These are phyloP conservation scores for Pangasianodon hypophthalmus DNA, from an alignment of 2,113 vertebrate species.

Conservation along the genomic window DNA sequence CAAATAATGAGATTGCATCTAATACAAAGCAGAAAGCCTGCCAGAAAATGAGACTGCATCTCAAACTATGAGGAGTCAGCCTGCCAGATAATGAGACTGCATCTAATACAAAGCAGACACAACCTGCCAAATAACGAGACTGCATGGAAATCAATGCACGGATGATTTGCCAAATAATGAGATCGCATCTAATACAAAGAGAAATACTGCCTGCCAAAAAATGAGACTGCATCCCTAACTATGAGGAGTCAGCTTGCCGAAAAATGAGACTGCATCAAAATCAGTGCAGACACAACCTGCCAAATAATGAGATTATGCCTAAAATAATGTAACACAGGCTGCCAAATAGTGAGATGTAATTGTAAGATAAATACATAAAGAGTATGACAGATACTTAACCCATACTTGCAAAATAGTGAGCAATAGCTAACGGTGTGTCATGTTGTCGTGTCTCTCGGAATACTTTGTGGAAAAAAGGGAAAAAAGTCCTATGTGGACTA, in stretches of 20 bases:
- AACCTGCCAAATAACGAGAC: conserved; percentile 31
- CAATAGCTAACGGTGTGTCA: background rate
- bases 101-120: background rate
- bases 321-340: conserved; percentile 26
- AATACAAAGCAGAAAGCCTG: background rate
- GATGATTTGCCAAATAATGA: conserved; percentile 12
- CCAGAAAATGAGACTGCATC: conserved; percentile 19
- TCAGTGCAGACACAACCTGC: background rate
- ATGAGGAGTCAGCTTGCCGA: conserved; percentile 8
- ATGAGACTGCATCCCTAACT: background rate
- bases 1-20: conserved; percentile 9
- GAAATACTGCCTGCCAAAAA: background rate
- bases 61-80: background rate
- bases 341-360: conserved; percentile 1
- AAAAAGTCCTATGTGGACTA: conserved; percentile 22
- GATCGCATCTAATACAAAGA: background rate
- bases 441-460: background rate
- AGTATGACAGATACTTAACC: background rate
- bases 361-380: background rate
- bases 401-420: conserved; percentile 18
- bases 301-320: conserved; percentile 12
- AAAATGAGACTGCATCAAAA: background rate
- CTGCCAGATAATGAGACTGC: conserved; percentile 22
- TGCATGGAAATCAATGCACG: conserved; percentile 6
- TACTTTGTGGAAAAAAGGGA: background rate